phyloP scores from a whole-genome alignment of 2,113 vertebrate genomes.

The Pelecanoides urinatrix region DNA sequence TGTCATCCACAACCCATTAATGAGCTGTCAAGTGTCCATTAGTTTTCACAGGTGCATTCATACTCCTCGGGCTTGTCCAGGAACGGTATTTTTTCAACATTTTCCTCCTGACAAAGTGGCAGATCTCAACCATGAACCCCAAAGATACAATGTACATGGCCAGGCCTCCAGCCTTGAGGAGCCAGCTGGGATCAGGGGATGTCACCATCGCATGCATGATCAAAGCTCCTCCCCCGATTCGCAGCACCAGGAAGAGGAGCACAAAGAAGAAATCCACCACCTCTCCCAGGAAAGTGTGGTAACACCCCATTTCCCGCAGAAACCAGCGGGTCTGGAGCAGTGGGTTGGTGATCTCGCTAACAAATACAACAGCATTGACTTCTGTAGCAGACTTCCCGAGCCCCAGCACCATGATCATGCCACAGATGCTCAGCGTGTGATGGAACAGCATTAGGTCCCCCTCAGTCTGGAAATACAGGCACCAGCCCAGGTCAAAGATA shows the following conservation, averaged over 20 bases:
- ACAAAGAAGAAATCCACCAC: slow-evolving; percentile 83
- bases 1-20: neutral
- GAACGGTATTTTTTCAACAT: slow-evolving; percentile 29
- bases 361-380: slow-evolving; percentile 81
- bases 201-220: slow-evolving; percentile 80
- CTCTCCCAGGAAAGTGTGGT: slow-evolving; percentile 71
- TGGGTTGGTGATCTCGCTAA: slow-evolving; percentile 89
- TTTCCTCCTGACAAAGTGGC: slow-evolving; percentile 78
- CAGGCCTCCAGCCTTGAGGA: slow-evolving; percentile 84
- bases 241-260: slow-evolving; percentile 79
- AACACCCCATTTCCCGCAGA: slow-evolving; percentile 76
- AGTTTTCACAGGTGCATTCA: neutral
- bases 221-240: slow-evolving; percentile 79
- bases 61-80: slow-evolving; percentile 3
- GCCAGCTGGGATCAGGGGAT: slow-evolving; percentile 77
- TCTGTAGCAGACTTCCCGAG: slow-evolving; percentile 82
- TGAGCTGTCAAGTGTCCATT: slow-evolving; percentile 9
- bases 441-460: slow-evolving; percentile 85
- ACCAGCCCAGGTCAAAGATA: slow-evolving; percentile 89
- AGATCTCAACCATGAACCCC: slow-evolving; percentile 84
- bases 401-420: slow-evolving; percentile 82
- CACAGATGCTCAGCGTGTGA: slow-evolving; percentile 86
- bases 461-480: slow-evolving; percentile 84
- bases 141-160: slow-evolving; percentile 86
- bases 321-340: slow-evolving; percentile 90